phyloP scores from a whole-genome alignment of 2,797 vertebrate genomes.

The Onychomys torridus region DNA sequence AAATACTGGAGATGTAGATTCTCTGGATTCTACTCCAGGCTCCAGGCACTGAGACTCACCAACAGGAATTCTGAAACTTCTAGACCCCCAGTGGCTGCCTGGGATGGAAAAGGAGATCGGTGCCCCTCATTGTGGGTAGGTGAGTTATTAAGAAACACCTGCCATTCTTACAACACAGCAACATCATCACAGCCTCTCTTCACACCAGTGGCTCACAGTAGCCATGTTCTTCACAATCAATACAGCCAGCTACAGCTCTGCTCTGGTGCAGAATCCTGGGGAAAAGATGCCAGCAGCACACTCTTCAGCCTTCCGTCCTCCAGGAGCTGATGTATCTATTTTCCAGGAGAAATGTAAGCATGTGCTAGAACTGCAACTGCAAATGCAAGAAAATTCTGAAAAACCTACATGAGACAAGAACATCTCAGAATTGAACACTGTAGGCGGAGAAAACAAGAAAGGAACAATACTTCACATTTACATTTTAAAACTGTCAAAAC shows the following conservation, averaged over 20 bases:
- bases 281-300: no score
- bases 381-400: background rate
- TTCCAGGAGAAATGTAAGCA: background rate
- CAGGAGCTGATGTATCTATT: background rate
- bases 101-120: background rate
- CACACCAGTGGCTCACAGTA: background rate
- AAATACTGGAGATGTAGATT: background rate
- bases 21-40: background rate
- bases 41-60: background rate
- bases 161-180: background rate
- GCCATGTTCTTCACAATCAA: background rate
- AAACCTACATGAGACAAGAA: background rate
- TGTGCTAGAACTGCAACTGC: background rate
- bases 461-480: background rate
- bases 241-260: rapidly evolving
- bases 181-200: background rate
- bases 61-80: background rate
- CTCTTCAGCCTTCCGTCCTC: background rate
- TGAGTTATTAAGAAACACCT: rapidly evolving
- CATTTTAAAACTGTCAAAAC: constrained; percentile 53
- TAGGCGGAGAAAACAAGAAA: background rate
- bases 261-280: rapidly evolving
- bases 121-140: background rate
- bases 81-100: background rate
- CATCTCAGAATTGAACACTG: background rate